These are phyloP conservation scores for Xenops minutus DNA, from an alignment of 2,797 vertebrate species.

Conservation along the genomic window DNA sequence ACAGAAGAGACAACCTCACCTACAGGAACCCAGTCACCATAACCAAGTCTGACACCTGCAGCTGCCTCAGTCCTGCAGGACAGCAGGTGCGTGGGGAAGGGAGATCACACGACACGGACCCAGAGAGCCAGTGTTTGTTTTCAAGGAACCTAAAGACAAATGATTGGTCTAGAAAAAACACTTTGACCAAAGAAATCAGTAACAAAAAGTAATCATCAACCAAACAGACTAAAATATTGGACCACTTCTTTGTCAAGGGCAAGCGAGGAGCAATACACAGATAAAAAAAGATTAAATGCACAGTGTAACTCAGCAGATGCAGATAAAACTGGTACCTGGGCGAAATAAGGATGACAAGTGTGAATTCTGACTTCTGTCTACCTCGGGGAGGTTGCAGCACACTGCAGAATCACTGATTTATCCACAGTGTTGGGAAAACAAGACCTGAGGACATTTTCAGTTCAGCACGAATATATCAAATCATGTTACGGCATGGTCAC, in stretches of 20 bases:
- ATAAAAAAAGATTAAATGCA: background rate
- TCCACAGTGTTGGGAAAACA: background rate
- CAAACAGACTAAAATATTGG: background rate
- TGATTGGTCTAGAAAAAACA: background rate
- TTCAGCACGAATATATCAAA: background rate
- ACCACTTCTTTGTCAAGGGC: background rate
- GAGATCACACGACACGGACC: no score
- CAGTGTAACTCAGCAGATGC: background rate
- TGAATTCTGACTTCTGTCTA: background rate
- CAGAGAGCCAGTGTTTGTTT: rapidly evolving
- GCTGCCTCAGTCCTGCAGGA: background rate
- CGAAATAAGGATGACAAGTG: background rate
- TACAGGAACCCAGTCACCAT: rapidly evolving
- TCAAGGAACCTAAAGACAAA: background rate
- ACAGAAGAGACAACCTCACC: background rate
- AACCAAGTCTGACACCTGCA: background rate
- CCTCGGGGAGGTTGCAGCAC: background rate
- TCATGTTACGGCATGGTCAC: background rate
- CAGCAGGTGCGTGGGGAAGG: rapidly evolving
- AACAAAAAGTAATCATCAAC: background rate
- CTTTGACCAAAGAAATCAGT: background rate
- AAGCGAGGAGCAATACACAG: background rate
- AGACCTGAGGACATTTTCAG: background rate
- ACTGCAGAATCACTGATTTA: background rate
- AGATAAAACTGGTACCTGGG: background rate